Evolutionary conservation across 2,797 vertebrate species (phyloP), one percentile per base, ranked within the genome.

Genomic region (Enoplosus armatus): DNA sequence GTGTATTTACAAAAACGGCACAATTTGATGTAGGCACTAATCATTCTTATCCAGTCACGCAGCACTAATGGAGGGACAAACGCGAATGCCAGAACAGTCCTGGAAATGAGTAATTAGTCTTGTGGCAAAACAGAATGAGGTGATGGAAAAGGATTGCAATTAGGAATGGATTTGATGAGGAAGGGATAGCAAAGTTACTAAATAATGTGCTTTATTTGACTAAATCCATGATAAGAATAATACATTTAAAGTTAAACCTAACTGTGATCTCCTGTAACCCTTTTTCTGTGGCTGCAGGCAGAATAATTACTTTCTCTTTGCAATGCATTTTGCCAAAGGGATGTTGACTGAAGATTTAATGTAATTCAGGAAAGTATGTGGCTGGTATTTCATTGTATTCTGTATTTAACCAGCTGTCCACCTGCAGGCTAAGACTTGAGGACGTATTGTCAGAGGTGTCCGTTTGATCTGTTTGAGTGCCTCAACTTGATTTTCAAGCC

Each of bases 51-150:
- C 64, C 81, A 79, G 81, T 79, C 80, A 79, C 2, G 59, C 87
- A 79, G 83, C 79, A 78, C 87, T 85, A 91, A 88, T 85, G 69
- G 67, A 80, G 43, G 68, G 65, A 83, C 78, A 79, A 77, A 82
- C 82, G 80, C 8, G 55, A 78, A 66, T n/a, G 27, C 68, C 53
- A 62, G 29, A 81, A 66, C 53, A 68, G 60, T 70, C 22, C 77
- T 76, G 55, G 70, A 83, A 85, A 84, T 51, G 16, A 84, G 72
- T 86, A 77, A 89, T 90, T 91, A 89, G 79, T 84, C 60, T 62
- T 64, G 48, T 35, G 55, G 24, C 50, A 63, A 79, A 83, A 70
- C 51, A 24, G 53, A 69, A 26, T 43, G 47, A 58, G 62, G 33
- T 70, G 62, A 73, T 20, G n/a, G 65, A 68, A 83, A 82, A 72